Percentiles rank a stretch among this genome's conserved stretches.
Conservation (phyloP, 2,888 invertebrate genomes). For the Eupithecia subumbrata region DNA sequence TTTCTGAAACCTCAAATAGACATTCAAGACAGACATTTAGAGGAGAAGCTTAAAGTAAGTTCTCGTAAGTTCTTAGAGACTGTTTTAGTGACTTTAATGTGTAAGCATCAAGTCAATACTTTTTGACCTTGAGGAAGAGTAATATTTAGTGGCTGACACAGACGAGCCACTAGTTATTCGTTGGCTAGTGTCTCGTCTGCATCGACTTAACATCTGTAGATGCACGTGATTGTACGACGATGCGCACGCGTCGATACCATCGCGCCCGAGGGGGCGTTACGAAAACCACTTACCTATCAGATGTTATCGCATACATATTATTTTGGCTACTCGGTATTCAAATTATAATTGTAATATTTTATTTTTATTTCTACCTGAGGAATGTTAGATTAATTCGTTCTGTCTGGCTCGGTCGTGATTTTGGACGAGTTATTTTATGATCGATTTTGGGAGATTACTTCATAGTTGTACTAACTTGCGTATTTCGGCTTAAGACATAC, state of each 20-base stretch:
- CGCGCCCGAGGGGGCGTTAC: slow-evolving; percentile 77
- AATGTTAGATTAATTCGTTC: slow-evolving; percentile 51
- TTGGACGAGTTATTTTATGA: slow-evolving; percentile 33
- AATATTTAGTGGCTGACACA: no score
- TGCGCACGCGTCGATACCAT: slow-evolving; percentile 75
- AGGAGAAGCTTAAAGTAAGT: no score
- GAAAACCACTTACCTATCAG: slow-evolving; percentile 81
- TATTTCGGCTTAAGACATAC: background rate
- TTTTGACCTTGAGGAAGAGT: no score
- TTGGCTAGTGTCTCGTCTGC: slow-evolving; percentile 26
- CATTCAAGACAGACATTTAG: no score
- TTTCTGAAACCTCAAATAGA: no score
- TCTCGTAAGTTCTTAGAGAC: no score
- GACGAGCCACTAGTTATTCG: background rate
- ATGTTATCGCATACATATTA: slow-evolving; percentile 75
- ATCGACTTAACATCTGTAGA: slow-evolving; percentile 17
- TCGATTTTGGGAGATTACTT: slow-evolving; percentile 26
- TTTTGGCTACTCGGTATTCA: slow-evolving; percentile 77
- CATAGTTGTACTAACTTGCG: background rate
- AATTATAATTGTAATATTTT: slow-evolving; percentile 61
- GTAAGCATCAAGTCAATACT: no score
- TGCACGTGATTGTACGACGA: slow-evolving; percentile 54
- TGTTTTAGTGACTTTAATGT: no score
- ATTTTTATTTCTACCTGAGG: slow-evolving; percentile 57
- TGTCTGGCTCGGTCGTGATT: slow-evolving; percentile 43